Conservation (phyloP, 1,140 invertebrate species). For the Trinorchestia longiramus region DNA sequence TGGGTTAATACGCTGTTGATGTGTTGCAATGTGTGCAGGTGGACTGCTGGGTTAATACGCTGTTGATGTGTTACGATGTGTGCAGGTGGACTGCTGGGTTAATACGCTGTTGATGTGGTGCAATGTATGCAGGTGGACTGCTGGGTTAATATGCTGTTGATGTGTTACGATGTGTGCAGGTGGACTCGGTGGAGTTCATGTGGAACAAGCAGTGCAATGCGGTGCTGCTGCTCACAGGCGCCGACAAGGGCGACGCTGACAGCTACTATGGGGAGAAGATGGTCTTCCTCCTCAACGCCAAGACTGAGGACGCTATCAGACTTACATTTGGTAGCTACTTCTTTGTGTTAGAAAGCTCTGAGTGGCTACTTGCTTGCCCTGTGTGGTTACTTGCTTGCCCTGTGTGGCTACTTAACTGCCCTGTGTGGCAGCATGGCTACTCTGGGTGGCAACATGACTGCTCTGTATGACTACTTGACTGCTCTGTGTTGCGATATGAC, state of each 20-base stretch:
- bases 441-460: no score
- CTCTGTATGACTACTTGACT: no score
- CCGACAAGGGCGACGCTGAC: conserved; percentile 2
- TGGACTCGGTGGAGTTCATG: conserved; percentile 39
- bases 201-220: conserved; percentile 45
- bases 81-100: conserved; percentile 34
- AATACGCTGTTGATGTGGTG: no score
- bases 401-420: no score
- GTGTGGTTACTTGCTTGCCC: no score
- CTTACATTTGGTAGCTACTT: background rate
- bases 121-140: no score
- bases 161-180: background rate
- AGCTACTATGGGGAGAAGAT: conserved; percentile 33
- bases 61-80: no score
- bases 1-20: background rate
- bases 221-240: conserved; percentile 26
- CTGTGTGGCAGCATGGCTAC: no score
- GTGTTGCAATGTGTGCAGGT: conserved; percentile 5
- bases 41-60: background rate
- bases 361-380: background rate
- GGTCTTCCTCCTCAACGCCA: conserved; percentile 44
- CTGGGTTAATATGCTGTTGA: background rate
- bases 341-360: background rate
- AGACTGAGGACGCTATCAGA: conserved; percentile 40
- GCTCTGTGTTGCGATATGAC: no score